These are phyloP conservation scores for Amphiura filiformis DNA, from an alignment of 35 echinoderm and acorn worm genomes.

Conservation along the genomic window DNA sequence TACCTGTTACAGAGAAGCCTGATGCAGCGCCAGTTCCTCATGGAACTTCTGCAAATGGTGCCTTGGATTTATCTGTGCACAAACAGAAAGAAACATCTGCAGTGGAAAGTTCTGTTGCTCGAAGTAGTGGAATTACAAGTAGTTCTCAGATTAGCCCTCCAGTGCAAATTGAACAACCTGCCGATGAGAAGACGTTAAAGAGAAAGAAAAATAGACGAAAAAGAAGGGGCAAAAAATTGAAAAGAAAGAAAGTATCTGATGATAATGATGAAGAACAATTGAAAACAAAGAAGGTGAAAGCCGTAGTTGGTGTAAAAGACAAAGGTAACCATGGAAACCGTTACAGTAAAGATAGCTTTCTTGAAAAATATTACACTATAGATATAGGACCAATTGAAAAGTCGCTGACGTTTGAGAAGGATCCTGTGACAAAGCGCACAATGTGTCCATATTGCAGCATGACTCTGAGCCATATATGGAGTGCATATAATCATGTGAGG, in stretches of 20 bases:
- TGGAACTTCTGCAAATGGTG: background rate
- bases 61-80: background rate
- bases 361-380: background rate
- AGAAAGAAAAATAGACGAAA: background rate
- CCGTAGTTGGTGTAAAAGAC: background rate
- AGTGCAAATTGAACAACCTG: background rate
- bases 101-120: background rate
- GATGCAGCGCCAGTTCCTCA: no score
- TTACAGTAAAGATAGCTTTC: background rate
- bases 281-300: background rate
- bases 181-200: background rate
- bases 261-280: background rate
- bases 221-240: background rate
- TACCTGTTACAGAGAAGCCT: background rate
- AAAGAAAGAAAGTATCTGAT: background rate
- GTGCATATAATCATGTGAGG: background rate
- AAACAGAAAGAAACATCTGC: background rate
- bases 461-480: background rate
- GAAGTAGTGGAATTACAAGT: no score
- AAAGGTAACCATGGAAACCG: background rate
- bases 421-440: background rate
- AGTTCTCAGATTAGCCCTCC: background rate
- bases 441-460: background rate
- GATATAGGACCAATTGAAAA: constrained; percentile 1
- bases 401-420: background rate